Evolutionary conservation across 2,797 vertebrate genomes (phyloP).

Genomic region (Schizothorax lantsangensis): DNA sequence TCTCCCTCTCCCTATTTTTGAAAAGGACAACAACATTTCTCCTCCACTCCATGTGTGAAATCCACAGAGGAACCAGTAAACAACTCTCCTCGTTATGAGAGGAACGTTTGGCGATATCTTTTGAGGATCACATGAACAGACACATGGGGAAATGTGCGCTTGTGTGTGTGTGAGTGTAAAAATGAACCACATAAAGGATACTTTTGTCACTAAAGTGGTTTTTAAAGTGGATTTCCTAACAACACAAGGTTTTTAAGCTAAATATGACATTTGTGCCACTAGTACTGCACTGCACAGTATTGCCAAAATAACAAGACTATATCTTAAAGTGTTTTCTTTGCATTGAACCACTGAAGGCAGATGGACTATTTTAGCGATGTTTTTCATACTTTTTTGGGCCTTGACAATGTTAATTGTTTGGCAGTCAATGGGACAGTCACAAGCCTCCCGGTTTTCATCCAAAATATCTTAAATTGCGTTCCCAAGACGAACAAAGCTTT

Average conservation of each 20-base stretch:
- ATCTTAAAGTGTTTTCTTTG: too few relatives aligned
- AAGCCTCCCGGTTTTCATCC: too few relatives aligned
- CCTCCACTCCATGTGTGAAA: not conserved
- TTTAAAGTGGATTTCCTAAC: not conserved
- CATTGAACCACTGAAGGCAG: too few relatives aligned
- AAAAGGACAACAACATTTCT: not conserved
- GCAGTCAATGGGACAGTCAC: too few relatives aligned
- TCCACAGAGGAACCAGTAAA: conserved; percentile 26
- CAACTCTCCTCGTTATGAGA: not conserved
- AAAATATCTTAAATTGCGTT: too few relatives aligned
- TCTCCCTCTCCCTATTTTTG: not conserved
- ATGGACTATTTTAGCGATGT: too few relatives aligned
- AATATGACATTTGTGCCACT: not conserved
- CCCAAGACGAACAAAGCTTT: too few relatives aligned
- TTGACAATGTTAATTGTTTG: too few relatives aligned
- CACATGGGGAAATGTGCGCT: not conserved
- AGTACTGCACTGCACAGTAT: not conserved
- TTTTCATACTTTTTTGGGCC: too few relatives aligned
- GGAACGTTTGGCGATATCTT: not conserved
- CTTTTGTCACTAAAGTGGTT: not conserved
- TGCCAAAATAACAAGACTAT: not conserved
- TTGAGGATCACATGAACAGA: conserved; percentile 39
- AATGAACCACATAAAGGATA: not conserved
- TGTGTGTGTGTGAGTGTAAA: not conserved
- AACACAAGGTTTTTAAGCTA: not conserved